Evolutionary conservation across 2,113 vertebrate genomes (phyloP).

Genomic region (Neolamprologus hecqui): DNA sequence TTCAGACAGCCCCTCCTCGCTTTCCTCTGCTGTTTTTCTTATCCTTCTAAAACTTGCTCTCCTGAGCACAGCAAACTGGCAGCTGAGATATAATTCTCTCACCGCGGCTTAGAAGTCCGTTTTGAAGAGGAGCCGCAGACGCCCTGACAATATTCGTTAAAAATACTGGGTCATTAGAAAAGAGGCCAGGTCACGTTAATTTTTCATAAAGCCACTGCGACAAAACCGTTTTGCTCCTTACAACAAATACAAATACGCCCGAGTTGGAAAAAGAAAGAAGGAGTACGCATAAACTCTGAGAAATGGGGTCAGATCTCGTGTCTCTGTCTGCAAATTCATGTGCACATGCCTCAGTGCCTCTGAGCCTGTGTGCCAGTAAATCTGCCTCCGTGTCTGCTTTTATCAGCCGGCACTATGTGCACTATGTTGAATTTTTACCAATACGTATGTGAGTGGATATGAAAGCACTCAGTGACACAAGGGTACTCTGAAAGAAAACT

Average conservation of each 20-base stretch:
- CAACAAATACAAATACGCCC: background rate
- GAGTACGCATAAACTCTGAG: background rate
- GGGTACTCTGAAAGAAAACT: background rate
- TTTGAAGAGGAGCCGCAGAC: background rate
- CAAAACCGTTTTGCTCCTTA: background rate
- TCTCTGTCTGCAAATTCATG: background rate
- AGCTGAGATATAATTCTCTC: conserved; percentile 9
- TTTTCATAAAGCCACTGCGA: background rate
- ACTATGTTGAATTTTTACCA: background rate
- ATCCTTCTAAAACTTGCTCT: conserved; percentile 22
- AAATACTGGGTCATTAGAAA: background rate
- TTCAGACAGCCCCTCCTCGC: conserved; percentile 3
- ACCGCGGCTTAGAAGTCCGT: background rate
- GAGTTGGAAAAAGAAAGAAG: background rate
- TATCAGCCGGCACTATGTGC: background rate
- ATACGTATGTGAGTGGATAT: background rate
- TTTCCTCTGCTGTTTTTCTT: conserved; percentile 16
- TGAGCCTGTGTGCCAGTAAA: background rate
- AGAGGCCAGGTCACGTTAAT: background rate
- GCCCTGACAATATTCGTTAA: background rate
- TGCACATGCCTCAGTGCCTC: conserved; percentile 2
- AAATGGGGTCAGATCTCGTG: background rate
- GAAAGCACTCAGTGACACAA: background rate
- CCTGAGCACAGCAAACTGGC: background rate
- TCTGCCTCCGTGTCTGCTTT: conserved; percentile 20